Conservation (phyloP, 1,140 invertebrate species). For the Paramacrobiotus metropolitanus region DNA sequence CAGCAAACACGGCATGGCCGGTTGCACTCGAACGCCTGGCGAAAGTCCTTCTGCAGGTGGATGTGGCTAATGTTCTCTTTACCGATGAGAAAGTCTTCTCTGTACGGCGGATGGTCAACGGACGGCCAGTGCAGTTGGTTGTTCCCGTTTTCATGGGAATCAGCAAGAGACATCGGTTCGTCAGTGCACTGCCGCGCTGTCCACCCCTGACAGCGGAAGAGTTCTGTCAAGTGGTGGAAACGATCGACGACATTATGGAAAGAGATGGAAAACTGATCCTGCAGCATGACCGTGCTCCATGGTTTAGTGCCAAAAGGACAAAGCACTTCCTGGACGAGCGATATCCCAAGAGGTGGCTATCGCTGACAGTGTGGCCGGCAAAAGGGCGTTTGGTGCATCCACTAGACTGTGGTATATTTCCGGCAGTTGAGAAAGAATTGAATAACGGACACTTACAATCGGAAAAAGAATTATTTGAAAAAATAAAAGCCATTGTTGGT, state of each 20-base stretch:
- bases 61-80: not conserved
- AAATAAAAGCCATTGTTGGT: too few species aligned
- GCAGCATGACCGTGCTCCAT: not conserved
- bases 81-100: not conserved
- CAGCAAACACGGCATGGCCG: not conserved
- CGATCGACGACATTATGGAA: not conserved
- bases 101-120: not conserved
- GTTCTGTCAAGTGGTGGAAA: not conserved
- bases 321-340: not conserved
- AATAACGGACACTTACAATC: too few species aligned
- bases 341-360: not conserved
- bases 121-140: not conserved
- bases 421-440: not conserved
- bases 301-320: not conserved
- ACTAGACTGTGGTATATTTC: not conserved
- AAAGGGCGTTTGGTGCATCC: not conserved
- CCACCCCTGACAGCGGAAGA: not conserved
- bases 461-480: too few species aligned
- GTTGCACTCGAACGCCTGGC: not conserved
- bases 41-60: not conserved
- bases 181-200: not conserved
- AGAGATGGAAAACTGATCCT: not conserved
- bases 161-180: not conserved
- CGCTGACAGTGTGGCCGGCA: not conserved
- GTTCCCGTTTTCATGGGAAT: not conserved